Evolutionary conservation across 2,888 invertebrate genomes (phyloP), one percentile per base, ranked within the genome.

Genomic region (Allygus modestus): DNA sequence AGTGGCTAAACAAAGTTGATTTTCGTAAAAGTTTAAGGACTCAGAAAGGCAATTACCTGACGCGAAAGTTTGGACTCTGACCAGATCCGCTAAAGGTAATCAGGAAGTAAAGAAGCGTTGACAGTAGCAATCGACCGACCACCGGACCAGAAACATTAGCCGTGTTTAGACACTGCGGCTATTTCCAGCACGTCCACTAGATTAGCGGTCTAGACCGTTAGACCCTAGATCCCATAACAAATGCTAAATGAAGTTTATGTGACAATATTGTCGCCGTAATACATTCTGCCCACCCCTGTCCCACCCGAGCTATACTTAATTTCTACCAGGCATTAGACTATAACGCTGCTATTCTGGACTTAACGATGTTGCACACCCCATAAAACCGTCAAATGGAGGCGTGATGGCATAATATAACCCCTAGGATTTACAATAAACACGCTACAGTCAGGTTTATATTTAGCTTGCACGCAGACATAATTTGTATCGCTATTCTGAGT

Each of bases 381-480:
- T 65, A 65, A 26, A 28, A 11, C 54, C 23, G 54, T 23, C 58
- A 9, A 15, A 51, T 12, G 58, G 20, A 23, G 58, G 12, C 20
- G 20, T 23, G 65, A 28, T 65, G 31, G 28, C 15, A 28, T 12
- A 65, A 65, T 65, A 65, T 28, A 65, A 28, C 65, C 65, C 5
- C 1, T 28, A 15, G 1, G 26, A 65, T 65, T 31, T 31, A 65
- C 65, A 28, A 15, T 31, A 28, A 28, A 31, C 58, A 23, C 23
- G 65, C 65, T 20, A 58, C 58, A 23, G 58, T 23, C 28, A 1
- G 65, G 65, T 65, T 65, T 65, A 65, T 65, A 65, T 31, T 28
- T 31, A 31, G 58, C 23, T 65, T 4, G 65, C 65, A 31, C 23
- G 23, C 46, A 46, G 46, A 12, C 46, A 12, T 11, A 9, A 46